Conservation (phyloP, 2,113 vertebrate genomes). For the Coptodon rendalli region DNA sequence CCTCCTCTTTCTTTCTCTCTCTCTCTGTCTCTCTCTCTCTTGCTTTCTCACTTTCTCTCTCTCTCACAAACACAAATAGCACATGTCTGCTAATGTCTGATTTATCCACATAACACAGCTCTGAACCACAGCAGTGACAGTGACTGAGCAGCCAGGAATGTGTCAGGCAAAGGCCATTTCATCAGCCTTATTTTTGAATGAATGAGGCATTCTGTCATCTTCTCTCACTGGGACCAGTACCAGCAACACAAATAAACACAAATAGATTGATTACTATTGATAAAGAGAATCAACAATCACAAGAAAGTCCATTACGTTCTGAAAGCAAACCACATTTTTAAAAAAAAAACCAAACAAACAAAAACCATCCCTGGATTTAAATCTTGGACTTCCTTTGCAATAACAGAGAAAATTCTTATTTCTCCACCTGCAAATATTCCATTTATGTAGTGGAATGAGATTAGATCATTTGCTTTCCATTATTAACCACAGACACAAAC, state of each 20-base stretch:
- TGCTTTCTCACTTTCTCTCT: background rate
- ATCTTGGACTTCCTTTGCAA: background rate
- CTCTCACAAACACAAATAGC: background rate
- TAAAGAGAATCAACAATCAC: background rate
- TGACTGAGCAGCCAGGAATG: conserved; percentile 24
- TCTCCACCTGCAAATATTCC: background rate
- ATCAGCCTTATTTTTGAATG: conserved; percentile 55
- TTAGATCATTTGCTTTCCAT: conserved; percentile 18
- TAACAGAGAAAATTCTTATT: background rate
- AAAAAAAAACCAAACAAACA: background rate
- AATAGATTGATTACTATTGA: conserved; percentile 37
- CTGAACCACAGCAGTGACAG: conserved; percentile 39
- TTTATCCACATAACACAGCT: conserved; percentile 42
- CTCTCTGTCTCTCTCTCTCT: background rate
- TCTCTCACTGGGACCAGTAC: conserved; percentile 23
- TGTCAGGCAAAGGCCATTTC: conserved; percentile 49
- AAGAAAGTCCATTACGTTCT: background rate
- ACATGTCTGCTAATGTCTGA: conserved; percentile 28
- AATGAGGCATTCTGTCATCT: conserved; percentile 35
- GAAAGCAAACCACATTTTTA: background rate
- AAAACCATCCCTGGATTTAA: background rate
- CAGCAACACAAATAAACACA: conserved; percentile 22
- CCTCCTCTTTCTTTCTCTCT: background rate
- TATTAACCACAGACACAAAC: conserved; percentile 15
- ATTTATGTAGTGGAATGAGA: background rate